phyloP scores from a whole-genome alignment of 1,140 invertebrate genomes.

The Drosophila mayri region DNA sequence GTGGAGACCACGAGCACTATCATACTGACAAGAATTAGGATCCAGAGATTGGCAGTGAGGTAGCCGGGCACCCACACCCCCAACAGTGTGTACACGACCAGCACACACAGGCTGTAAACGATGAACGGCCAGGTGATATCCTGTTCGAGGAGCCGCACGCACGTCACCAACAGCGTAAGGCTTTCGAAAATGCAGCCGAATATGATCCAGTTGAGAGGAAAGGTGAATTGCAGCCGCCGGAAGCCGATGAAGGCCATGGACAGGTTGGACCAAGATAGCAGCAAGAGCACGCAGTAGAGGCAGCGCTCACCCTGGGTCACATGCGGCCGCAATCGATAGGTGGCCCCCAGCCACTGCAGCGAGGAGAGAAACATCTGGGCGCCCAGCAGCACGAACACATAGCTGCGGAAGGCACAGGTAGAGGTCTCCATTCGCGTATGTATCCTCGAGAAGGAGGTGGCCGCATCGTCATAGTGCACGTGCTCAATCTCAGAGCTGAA shows the following conservation, averaged over 20 bases:
- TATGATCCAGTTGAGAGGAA: conserved; percentile 60
- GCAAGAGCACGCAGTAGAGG: conserved; percentile 39
- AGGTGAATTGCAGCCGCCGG: conserved; percentile 53
- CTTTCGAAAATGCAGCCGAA: conserved; percentile 58
- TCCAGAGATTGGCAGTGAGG: conserved; percentile 52
- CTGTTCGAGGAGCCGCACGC: conserved; percentile 33
- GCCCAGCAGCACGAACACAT: conserved; percentile 41
- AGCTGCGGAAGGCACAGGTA: conserved; percentile 21
- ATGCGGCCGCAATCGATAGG: conserved; percentile 46
- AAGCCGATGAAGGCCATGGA: conserved; percentile 54
- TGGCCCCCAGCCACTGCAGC: conserved; percentile 51
- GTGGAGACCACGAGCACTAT: conserved; percentile 26
- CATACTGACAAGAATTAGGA: conserved; percentile 51
- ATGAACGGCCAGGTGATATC: conserved; percentile 50
- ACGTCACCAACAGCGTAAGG: conserved; percentile 50
- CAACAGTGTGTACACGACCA: conserved; percentile 44
- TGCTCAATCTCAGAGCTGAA: background rate
- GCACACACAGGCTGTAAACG: conserved; percentile 6
- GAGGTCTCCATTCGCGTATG: background rate
- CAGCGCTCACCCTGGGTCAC: conserved; percentile 25
- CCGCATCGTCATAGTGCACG: background rate
- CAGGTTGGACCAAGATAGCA: conserved; percentile 52
- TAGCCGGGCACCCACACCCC: conserved; percentile 46
- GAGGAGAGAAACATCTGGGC: conserved; percentile 43
- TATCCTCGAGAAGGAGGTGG: background rate